These are phyloP conservation scores for Lasioglossum malachurum DNA, from an alignment of 2,888 invertebrate genomes.

Conservation along the genomic window DNA sequence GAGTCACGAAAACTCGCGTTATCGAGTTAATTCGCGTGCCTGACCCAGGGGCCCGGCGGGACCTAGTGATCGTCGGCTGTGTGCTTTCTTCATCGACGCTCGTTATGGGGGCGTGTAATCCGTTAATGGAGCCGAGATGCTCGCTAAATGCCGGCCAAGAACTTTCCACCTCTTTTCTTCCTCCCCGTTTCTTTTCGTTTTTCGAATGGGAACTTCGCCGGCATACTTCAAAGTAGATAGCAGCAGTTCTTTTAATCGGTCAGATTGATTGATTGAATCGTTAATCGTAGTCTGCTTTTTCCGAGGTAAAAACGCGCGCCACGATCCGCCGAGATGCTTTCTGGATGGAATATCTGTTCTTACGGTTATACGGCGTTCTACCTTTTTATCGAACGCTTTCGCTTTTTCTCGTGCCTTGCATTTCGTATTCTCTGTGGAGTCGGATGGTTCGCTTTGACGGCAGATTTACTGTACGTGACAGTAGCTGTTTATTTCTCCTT, in stretches of 20 bases:
- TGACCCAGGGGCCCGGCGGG: not conserved
- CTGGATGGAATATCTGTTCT: not conserved
- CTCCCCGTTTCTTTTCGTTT: not conserved
- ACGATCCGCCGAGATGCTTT: not conserved
- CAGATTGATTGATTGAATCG: not conserved
- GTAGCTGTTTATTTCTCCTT: not conserved
- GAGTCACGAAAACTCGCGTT: constrained; percentile 62
- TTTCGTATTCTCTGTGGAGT: not conserved
- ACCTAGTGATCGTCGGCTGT: constrained; percentile 17
- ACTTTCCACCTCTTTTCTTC: constrained; percentile 1
- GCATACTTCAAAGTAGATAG: constrained; percentile 1
- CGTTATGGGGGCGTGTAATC: not conserved
- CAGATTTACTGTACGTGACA: not conserved
- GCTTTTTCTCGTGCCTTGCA: not conserved
- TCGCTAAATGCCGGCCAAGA: not conserved
- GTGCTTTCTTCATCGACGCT: constrained; percentile 21
- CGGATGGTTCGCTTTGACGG: not conserved
- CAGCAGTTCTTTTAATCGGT: not conserved
- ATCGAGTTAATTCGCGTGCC: constrained; percentile 46
- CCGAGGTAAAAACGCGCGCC: not conserved
- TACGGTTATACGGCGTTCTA: not conserved
- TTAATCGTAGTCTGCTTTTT: not conserved
- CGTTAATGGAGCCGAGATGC: constrained; percentile 10
- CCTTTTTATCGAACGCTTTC: not conserved
- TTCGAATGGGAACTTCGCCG: not conserved